These are phyloP conservation scores for Lucilia sericata DNA, from an alignment of 1,140 invertebrate genomes.

Conservation along the genomic window DNA sequence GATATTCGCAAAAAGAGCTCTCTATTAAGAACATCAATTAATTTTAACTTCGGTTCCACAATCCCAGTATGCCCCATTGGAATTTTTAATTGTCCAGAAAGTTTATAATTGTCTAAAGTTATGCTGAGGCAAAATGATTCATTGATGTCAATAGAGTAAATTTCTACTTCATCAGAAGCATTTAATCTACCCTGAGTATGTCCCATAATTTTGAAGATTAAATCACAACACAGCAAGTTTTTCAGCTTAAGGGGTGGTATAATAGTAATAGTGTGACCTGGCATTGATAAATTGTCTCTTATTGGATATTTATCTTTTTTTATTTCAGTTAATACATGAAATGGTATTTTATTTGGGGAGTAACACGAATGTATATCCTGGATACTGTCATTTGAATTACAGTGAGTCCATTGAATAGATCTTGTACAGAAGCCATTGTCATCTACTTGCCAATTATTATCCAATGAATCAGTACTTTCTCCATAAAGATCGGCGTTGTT, in stretches of 20 bases:
- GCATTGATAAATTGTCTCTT: conserved; percentile 73
- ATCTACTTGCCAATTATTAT: conserved; percentile 43
- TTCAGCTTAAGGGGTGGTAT: conserved; percentile 85
- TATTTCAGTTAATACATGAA: conserved; percentile 70
- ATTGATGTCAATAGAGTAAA: conserved; percentile 76
- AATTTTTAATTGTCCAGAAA: conserved; percentile 74
- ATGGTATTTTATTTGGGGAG: conserved; percentile 53
- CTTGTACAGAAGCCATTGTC: conserved; percentile 57
- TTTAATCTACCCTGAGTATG: conserved; percentile 72
- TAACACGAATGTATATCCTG: conserved; percentile 56
- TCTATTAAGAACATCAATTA: conserved; percentile 79
- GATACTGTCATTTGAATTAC: conserved; percentile 46
- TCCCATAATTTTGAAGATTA: conserved; percentile 73
- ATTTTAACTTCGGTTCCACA: conserved; percentile 70
- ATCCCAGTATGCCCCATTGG: conserved; percentile 69
- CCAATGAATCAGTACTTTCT: conserved; percentile 21
- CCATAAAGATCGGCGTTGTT: neutral
- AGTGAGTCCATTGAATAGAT: conserved; percentile 58
- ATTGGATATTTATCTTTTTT: conserved; percentile 83
- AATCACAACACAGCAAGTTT: conserved; percentile 82
- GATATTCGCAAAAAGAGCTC: conserved; percentile 80
- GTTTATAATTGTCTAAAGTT: conserved; percentile 85
- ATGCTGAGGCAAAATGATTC: conserved; percentile 79
- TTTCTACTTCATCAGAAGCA: conserved; percentile 67
- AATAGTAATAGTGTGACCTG: conserved; percentile 88